Base-by-base conservation (phyloP, 2,888 invertebrate species). In the Sabatieria punctata region DNA sequence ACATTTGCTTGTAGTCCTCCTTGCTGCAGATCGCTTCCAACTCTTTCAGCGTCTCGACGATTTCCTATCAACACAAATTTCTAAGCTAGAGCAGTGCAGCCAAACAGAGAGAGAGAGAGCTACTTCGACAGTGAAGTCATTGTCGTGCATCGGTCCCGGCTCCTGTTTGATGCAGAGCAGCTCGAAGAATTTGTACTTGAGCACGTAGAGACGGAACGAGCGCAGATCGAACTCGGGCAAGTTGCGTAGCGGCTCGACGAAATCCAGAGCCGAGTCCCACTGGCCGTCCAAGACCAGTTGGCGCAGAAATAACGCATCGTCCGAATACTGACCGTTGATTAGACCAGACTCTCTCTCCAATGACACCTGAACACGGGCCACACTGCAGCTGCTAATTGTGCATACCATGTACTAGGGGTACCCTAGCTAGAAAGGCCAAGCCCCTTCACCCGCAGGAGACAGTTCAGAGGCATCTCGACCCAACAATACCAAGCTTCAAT, bases 241-340 rank as follows among this genome's bases (percentile, higher is more conserved):
- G n/a, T 33, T 33, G 30, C 30, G 30, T 8, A 93, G 73, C 0
- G 93, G 93, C 70, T 91, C 86, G 50, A 91, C 82, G 68, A 93
- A 93, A 66, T 91, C 89, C 50, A 89, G 71, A 1, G 85, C 89
- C 67, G 91, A 89, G 69, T 93, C 91, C 93, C 93, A 93, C 70
- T 91, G 88, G 19, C 93, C 93, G 67, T 93, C 93, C 46, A 93
- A 76, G 55, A 93, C 88, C 45, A 93, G 77, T 69, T 91, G 89
- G 19, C 91, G 76, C 21, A 93, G 73, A 68, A 93, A 93, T 41
- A 93, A 75, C 35, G 88, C 79, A 68, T 93, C 93, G 68, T 91
- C 88, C 15, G 86, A 85, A 67, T 78, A 89, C 64, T 80, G 78
- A 47, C 86, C 86, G 69, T 89, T 89, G 65, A 86, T 85, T 52